Percentiles rank a stretch among this genome's conserved stretches.
Evolutionary conservation across 2,888 invertebrate genomes (phyloP).

Genomic region (Smittia aterrima): DNA sequence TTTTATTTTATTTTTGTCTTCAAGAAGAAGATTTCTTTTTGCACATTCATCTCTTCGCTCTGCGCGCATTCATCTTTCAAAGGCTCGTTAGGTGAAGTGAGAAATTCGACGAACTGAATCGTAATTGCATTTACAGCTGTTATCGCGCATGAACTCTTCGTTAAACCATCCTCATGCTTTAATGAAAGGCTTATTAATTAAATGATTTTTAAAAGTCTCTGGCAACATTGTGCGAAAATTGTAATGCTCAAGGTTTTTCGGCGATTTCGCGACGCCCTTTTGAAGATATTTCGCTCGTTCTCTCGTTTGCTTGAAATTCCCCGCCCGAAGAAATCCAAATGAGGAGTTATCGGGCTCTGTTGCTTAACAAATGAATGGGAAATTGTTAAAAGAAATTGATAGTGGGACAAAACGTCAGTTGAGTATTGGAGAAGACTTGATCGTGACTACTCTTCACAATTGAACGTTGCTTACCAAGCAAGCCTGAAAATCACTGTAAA

Average conservation of each 20-base stretch:
- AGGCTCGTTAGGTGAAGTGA: slow-evolving; percentile 10
- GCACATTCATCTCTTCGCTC: not conserved
- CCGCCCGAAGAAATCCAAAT: slow-evolving; percentile 6
- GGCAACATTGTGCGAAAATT: not conserved
- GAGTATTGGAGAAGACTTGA: too few relatives aligned
- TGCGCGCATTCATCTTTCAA: slow-evolving; percentile 6
- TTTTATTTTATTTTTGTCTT: slow-evolving; percentile 2
- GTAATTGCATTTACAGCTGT: slow-evolving; percentile 14
- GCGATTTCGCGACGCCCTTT: slow-evolving; percentile 8
- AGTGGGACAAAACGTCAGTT: not conserved
- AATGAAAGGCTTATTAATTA: slow-evolving; percentile 34
- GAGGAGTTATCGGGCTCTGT: not conserved
- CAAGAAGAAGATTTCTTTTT: slow-evolving; percentile 6
- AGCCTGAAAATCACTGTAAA: not conserved
- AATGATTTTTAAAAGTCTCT: slow-evolving; percentile 2
- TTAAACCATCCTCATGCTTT: slow-evolving; percentile 9
- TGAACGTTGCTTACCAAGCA: not conserved
- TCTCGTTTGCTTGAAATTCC: slow-evolving; percentile 2
- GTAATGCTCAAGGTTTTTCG: not conserved
- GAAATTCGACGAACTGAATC: not conserved
- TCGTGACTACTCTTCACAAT: not conserved
- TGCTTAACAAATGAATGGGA: slow-evolving; percentile 18
- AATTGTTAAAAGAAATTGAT: not conserved
- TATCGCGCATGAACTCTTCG: slow-evolving; percentile 15
- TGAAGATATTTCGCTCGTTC: not conserved